These are phyloP conservation scores for Nothocercus nigrocapillus DNA, from an alignment of 2,113 vertebrate species.

Conservation along the genomic window DNA sequence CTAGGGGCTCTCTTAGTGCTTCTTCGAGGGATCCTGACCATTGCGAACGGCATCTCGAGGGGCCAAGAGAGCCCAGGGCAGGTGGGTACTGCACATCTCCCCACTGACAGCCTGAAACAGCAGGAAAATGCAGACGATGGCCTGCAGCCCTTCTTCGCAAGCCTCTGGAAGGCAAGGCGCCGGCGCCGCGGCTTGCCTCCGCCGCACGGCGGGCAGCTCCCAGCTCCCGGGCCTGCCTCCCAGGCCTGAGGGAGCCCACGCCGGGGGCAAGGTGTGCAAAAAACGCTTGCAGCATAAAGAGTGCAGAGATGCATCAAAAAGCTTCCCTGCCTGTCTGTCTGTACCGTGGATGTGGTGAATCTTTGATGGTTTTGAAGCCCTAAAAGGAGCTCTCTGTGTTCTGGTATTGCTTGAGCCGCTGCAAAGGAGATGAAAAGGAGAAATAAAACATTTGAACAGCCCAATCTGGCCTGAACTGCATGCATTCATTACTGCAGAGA, in stretches of 20 bases:
- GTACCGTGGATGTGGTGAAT: neutral
- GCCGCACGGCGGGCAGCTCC: neutral
- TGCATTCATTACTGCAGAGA: conserved; percentile 17
- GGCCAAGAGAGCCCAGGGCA: neutral
- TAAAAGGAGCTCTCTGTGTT: conserved; percentile 24
- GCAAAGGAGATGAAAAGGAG: conserved; percentile 31
- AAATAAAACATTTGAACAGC: conserved; percentile 38
- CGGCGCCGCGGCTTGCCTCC: neutral
- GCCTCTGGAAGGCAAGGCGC: rapidly evolving
- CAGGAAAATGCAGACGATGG: neutral
- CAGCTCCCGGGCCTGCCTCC: neutral
- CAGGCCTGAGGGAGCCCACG: neutral
- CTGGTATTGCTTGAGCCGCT: neutral
- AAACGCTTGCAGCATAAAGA: neutral
- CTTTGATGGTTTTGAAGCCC: conserved; percentile 38
- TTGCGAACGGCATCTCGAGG: neutral
- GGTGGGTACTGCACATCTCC: neutral
- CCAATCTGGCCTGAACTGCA: conserved; percentile 9
- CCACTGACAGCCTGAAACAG: neutral
- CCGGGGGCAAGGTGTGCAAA: neutral
- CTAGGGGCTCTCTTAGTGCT: neutral
- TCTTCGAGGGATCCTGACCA: neutral
- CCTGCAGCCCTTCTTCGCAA: neutral
- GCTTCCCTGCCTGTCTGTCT: neutral
- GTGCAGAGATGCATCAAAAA: conserved; percentile 20